These are phyloP conservation scores for Escarpia spicata DNA, from an alignment of 2,888 invertebrate genomes.

Conservation along the genomic window DNA sequence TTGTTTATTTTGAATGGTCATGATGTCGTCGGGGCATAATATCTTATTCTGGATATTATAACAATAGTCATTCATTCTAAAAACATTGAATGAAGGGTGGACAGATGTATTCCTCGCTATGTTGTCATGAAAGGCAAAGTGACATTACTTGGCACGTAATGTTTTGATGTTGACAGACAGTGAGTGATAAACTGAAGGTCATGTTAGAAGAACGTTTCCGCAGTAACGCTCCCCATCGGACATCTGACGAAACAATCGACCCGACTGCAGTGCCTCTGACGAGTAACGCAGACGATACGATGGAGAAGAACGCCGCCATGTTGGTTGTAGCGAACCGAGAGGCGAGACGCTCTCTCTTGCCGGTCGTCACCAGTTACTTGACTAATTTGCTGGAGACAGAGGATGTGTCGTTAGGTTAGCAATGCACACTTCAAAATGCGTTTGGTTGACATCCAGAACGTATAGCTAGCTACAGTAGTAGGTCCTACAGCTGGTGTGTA, in stretches of 20 bases:
- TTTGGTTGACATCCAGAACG: background rate
- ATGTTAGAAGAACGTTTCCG: background rate
- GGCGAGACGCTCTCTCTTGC: background rate
- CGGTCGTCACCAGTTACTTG: background rate
- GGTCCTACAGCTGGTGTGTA: too few relatives aligned
- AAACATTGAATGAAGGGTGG: too few relatives aligned
- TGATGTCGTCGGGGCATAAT: too few relatives aligned
- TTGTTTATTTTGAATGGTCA: too few relatives aligned
- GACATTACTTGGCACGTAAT: too few relatives aligned
- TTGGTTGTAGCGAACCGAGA: background rate
- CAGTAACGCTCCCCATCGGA: background rate
- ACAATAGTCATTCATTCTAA: too few relatives aligned
- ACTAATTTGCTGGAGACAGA: background rate
- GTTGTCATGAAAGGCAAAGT: too few relatives aligned
- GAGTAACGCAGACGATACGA: background rate
- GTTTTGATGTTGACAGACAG: background rate
- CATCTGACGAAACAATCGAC: background rate
- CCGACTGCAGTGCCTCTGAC: background rate
- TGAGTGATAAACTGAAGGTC: background rate
- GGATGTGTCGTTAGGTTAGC: background rate
- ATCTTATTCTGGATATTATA: too few relatives aligned
- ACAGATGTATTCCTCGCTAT: too few relatives aligned
- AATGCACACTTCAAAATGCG: background rate
- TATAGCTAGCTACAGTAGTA: too few relatives aligned
- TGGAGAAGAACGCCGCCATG: slow-evolving; percentile 8